Evolutionary conservation across 2,888 invertebrate genomes (phyloP), one percentile per base, ranked within the genome.

Genomic region (Podabrus alpinus): DNA sequence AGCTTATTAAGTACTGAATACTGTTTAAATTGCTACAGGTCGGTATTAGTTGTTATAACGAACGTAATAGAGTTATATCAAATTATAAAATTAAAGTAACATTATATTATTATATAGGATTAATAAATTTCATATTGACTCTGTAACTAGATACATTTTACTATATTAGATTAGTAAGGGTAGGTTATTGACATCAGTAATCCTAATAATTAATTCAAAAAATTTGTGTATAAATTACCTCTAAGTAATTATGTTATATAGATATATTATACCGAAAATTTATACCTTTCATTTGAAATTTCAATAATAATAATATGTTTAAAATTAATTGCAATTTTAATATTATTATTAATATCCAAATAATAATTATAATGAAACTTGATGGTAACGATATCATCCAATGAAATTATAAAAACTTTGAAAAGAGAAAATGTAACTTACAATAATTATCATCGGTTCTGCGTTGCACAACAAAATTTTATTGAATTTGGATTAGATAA

Each of bases 381-480:
- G n/a, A n/a, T n/a, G n/a, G n/a, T n/a, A n/a, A n/a, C n/a, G n/a
- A n/a, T n/a, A n/a, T n/a, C n/a, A n/a, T n/a, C n/a, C n/a, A n/a
- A n/a, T n/a, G n/a, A 92, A 1, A 83, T 95, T 0, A 84, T 92
- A 11, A 75, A 89, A 0, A 88, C 91, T 70, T 85, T 97, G 68
- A 82, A 87, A 25, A 88, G 85, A 0, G 87, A 93, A 82, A 87
- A 92, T 70, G 91, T 95, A 0, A 95, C 96, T 0, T 90, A 91
- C n/a, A n/a, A n/a, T 0, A 95, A 96, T 86, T 92, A 90, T 82
- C 97, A 87, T 75, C 79, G 79, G 13, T 87, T 81, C 75, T 86
- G 87, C 71, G 74, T 87, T 45, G 86, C 86, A 4, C 83, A 85
- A 78, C 79, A 83, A 64, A 90, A 86, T 72, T 89, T 94, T 74